Percentiles rank a stretch among this genome's conserved stretches.
phyloP scores from a whole-genome alignment of 2,113 vertebrate species.

The Tupaia tana region DNA sequence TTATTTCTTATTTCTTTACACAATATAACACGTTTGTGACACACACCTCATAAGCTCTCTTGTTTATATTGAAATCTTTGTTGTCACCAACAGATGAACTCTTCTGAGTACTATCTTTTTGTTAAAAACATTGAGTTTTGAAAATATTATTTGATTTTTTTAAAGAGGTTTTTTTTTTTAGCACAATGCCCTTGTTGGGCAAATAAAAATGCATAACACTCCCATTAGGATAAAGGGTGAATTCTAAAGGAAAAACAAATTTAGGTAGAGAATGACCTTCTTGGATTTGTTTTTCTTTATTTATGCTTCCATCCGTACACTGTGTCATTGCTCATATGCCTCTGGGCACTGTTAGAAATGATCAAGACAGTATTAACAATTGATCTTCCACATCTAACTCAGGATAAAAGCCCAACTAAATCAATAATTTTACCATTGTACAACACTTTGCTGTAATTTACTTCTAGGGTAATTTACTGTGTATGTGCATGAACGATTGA shows the following conservation, averaged over 20 bases:
- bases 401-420: conserved; percentile 71
- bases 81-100: not conserved
- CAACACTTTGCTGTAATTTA: conserved; percentile 73
- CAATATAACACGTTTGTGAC: not conserved
- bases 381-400: conserved; percentile 75
- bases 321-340: conserved; percentile 56
- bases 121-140: conserved; percentile 14
- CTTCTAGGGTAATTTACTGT: conserved; percentile 66
- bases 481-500: conserved; percentile 53
- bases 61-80: conserved; percentile 21
- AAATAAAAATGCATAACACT: conserved; percentile 37
- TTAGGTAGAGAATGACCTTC: conserved; percentile 49
- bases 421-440: conserved; percentile 74
- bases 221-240: conserved; percentile 34
- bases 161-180: conserved; percentile 29
- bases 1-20: conserved; percentile 12
- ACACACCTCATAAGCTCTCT: not conserved
- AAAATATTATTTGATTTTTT: conserved; percentile 55
- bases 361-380: conserved; percentile 80
- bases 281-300: conserved; percentile 70
- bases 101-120: not conserved
- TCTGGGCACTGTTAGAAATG: conserved; percentile 71
- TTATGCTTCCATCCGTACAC: conserved; percentile 61
- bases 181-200: not conserved
- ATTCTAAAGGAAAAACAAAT: conserved; percentile 60